Base-by-base conservation (phyloP, 2,113 vertebrate species). In the Camarhynchus parvulus region DNA sequence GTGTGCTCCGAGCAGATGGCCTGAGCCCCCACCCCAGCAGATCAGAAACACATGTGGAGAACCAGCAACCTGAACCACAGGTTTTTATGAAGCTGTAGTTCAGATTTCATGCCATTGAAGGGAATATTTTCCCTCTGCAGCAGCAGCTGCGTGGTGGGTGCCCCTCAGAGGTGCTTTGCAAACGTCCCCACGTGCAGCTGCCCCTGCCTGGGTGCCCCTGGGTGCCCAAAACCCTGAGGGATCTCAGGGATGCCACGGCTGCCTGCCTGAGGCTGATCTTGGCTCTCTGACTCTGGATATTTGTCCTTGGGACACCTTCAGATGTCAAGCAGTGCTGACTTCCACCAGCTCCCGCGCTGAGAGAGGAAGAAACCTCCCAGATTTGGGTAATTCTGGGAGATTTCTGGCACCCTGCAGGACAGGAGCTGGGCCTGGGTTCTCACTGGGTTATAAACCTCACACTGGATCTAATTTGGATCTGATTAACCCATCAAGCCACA, bases 281-380 rank as follows among this genome's bases (percentile, higher is more conserved):
- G 33, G 5, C 0, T 11, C 15, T 9, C 20, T 22, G 4, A 56
- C 3, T 11, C 5, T 1, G 2, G 2, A 1, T 5, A 8, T 50
- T 79, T 44, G 35, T 41, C 13, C 31, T 2, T 2, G 8, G 2
- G 49, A 6, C 11, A 52, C 3, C 85, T 35, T 2, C 1, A 42
- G 50, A 4, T 10, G 33, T 41, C 37, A 15, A 63, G 28, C 59
- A 7, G 31, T 11, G 44, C 49, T 53, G 53, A 8, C 14, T 25
- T 9, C n/a, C 55, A 31, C 0, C 3, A 67, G 67, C 35, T 76
- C 49, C 35, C 81, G 16, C 41, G 10, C n/a, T 1, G n/a, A 35
- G 49, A 52, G 39, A n/a, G 37, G n/a, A 1, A 21, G 1, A 21
- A 3, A 59, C 20, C 2, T 5, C 5, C 22, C n/a, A 27, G 33